Percentiles rank a stretch among this genome's conserved stretches.
Conservation (phyloP, 2,888 invertebrate species). For the Heliothis peltigera region DNA sequence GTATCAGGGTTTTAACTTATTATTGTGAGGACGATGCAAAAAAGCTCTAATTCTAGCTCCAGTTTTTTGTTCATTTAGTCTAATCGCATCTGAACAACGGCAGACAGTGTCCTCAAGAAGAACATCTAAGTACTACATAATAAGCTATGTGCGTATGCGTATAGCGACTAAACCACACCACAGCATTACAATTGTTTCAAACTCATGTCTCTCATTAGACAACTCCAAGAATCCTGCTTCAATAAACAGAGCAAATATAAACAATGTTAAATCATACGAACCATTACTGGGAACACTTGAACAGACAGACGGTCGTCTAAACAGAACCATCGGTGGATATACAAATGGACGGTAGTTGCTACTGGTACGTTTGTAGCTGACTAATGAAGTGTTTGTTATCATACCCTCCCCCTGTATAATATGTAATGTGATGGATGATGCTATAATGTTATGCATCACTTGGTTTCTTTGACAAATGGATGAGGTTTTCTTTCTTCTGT, state of each 20-base stretch:
- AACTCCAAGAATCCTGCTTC: constrained; percentile 7
- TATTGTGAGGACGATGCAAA: too few relatives aligned
- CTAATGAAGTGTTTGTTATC: constrained; percentile 52
- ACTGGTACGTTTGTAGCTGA: constrained; percentile 4
- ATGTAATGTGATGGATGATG: constrained; percentile 14
- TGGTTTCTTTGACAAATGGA: not conserved
- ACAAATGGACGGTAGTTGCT: constrained; percentile 24
- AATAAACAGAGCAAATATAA: constrained; percentile 17
- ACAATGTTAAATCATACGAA: constrained; percentile 24
- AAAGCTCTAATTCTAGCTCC: too few relatives aligned
- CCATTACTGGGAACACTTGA: constrained; percentile 34
- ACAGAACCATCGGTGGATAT: constrained; percentile 30
- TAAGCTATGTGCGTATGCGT: too few relatives aligned
- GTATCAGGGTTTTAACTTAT: too few relatives aligned
- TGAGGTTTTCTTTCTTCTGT: not conserved
- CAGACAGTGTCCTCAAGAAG: too few relatives aligned
- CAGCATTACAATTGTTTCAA: not conserved
- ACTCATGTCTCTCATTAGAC: not conserved
- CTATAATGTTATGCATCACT: constrained; percentile 5
- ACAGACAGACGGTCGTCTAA: constrained; percentile 44
- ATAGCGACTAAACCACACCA: too few relatives aligned
- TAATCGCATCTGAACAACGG: too few relatives aligned
- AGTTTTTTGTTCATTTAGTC: too few relatives aligned
- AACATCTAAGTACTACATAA: too few relatives aligned
- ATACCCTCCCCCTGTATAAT: constrained; percentile 18